These are phyloP conservation scores for Tenthredo livida DNA, from an alignment of 2,888 invertebrate genomes.

Conservation along the genomic window DNA sequence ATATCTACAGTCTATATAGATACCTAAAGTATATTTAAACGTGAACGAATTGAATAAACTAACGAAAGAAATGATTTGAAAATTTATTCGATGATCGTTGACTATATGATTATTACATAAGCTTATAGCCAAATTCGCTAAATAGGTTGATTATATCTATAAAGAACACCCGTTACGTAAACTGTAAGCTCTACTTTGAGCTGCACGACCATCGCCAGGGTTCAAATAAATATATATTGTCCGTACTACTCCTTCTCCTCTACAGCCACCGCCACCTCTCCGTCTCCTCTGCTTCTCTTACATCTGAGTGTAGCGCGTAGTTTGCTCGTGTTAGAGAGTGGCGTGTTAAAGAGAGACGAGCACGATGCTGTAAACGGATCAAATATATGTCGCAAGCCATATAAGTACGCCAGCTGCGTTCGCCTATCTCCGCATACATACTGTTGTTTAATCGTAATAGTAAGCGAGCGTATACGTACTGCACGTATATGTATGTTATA, in stretches of 20 bases:
- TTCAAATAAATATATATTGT: slow-evolving; percentile 36
- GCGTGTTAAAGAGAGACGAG: slow-evolving; percentile 25
- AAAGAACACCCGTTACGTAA: slow-evolving; percentile 38
- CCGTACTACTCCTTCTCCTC: background rate
- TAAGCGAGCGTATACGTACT: background rate
- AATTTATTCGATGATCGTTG: background rate
- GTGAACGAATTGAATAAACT: background rate
- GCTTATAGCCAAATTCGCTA: background rate
- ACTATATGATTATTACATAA: background rate
- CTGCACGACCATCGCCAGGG: slow-evolving; percentile 24
- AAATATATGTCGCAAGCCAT: slow-evolving; percentile 22
- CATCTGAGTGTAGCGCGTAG: background rate
- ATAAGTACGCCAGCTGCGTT: slow-evolving; percentile 33
- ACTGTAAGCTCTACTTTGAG: slow-evolving; percentile 36
- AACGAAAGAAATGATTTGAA: background rate
- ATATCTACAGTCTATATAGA: background rate
- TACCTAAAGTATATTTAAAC: background rate
- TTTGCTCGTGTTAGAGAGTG: slow-evolving; percentile 17
- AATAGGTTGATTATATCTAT: background rate
- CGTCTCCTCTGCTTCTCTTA: background rate
- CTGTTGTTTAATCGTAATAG: background rate
- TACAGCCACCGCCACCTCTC: background rate
- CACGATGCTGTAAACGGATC: slow-evolving; percentile 43
- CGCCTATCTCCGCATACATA: background rate
- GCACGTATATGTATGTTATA: background rate